These are phyloP conservation scores for Malachius bipustulatus DNA, from an alignment of 2,888 invertebrate genomes.

Conservation along the genomic window DNA sequence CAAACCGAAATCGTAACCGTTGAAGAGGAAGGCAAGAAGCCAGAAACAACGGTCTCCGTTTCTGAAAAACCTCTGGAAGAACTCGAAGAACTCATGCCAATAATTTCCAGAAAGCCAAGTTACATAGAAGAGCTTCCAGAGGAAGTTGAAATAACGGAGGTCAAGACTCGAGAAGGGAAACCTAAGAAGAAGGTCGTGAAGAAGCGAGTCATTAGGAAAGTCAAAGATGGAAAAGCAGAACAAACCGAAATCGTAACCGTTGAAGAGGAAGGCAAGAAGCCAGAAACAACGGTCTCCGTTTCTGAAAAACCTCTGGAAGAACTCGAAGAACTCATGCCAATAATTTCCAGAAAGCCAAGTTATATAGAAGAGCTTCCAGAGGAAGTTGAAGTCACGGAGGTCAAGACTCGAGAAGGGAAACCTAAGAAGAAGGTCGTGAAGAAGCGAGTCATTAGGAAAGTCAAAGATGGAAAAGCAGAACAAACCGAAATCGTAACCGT, in stretches of 20 bases:
- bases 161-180: slow-evolving; percentile 26
- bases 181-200: slow-evolving; percentile 34
- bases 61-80: slow-evolving; percentile 22
- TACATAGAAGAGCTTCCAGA: slow-evolving; percentile 17
- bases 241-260: slow-evolving; percentile 27
- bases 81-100: slow-evolving; percentile 4
- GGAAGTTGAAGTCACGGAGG: slow-evolving; percentile 23
- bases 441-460: slow-evolving; percentile 31
- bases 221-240: slow-evolving; percentile 31
- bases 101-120: slow-evolving; percentile 14
- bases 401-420: slow-evolving; percentile 23
- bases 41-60: slow-evolving; percentile 36
- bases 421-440: slow-evolving; percentile 26
- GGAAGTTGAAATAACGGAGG: slow-evolving; percentile 20
- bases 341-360: slow-evolving; percentile 1
- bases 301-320: slow-evolving; percentile 30
- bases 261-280: slow-evolving; percentile 19
- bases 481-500: slow-evolving; percentile 37
- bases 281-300: slow-evolving; percentile 20
- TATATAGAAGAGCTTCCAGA: slow-evolving; percentile 31
- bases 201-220: slow-evolving; percentile 39
- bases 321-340: slow-evolving; percentile 5
- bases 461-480: slow-evolving; percentile 28
- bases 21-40: slow-evolving; percentile 34
- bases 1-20: slow-evolving; percentile 35